Evolutionary conservation across 1,140 invertebrate genomes (phyloP), one percentile per base, ranked within the genome.

Genomic region (Calosoma granatense): DNA sequence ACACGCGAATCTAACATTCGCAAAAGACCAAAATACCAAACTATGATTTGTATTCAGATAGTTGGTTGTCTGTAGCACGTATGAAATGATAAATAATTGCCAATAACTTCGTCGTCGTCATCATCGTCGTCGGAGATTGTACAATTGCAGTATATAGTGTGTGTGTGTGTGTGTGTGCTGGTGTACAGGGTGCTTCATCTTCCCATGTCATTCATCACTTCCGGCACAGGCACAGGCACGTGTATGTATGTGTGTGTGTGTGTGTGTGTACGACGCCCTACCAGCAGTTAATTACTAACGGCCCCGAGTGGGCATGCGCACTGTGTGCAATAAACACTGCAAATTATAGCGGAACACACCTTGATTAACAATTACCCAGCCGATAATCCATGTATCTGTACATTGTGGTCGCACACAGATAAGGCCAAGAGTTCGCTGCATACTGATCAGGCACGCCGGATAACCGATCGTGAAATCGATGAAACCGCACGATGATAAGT

Each of bases 391-490:
- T 9, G 26, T 36, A 36, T 36, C 6, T 36, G 26, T 36, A n/a
- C 26, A 36, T 36, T 36, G 26, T 36, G 26, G 26, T 36, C n/a
- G 26, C n/a, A 36, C 26, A n/a, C 6, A 36, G 26, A 36, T 36
- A 36, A 36, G 26, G 26, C 26, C 6, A 36, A 36, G 26, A n/a
- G 26, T 36, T 36, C 26, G 26, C 6, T 36, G 26, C 26, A 36
- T 36, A 36, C 26, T 36, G 26, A 36, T 36, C 26, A 36, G 26
- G 26, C 26, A 36, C 26, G 26, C n/a, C 3, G 15, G 41, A 47
- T 47, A 47, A 47, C 6, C 15, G 17, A 47, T 47, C 41, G 17
- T 47, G 41, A 47, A 47, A 47, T 47, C 41, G 41, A 17, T 47
- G 6, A 12, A 47, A 47, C 41, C 15, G 15, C 15, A 47, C 26